Percentiles rank a stretch among this genome's conserved stretches.
phyloP scores from a whole-genome alignment of 2,888 invertebrate species.

The Drosophila colorata region DNA sequence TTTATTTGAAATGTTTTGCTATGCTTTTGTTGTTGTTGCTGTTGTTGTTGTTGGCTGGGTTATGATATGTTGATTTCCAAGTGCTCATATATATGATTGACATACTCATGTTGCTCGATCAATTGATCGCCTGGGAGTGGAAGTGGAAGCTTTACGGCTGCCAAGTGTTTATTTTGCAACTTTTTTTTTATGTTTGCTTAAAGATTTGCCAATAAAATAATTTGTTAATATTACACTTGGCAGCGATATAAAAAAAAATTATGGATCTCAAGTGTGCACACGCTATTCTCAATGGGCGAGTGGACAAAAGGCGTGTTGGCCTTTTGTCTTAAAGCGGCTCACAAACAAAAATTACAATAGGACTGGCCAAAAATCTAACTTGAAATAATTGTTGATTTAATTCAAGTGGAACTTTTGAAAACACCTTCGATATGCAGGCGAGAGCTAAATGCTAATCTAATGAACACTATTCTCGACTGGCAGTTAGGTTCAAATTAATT shows the following conservation, averaged over 20 bases:
- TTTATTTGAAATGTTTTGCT: conserved; percentile 48
- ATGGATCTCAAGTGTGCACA: conserved; percentile 36
- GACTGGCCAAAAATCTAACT: conserved; percentile 7
- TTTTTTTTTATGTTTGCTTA: conserved; percentile 11
- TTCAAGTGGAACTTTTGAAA: background rate
- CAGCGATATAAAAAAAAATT: conserved; percentile 20
- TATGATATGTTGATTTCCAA: conserved; percentile 48
- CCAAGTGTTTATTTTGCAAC: conserved; percentile 53
- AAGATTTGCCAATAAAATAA: conserved; percentile 34
- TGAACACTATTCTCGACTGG: background rate
- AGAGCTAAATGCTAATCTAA: background rate
- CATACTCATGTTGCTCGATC: conserved; percentile 52
- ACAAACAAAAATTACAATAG: background rate
- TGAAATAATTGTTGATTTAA: background rate
- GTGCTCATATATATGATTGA: conserved; percentile 50
- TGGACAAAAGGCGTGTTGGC: conserved; percentile 31
- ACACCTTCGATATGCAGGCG: too few relatives aligned
- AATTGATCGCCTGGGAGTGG: conserved; percentile 52
- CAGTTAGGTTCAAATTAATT: background rate
- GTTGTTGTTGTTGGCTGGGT: conserved; percentile 9
- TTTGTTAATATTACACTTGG: conserved; percentile 56
- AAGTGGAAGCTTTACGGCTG: conserved; percentile 36
- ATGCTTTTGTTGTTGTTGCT: conserved; percentile 8
- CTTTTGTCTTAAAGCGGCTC: conserved; percentile 17
- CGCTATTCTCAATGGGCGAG: conserved; percentile 13